A percentile compares a stretch with the other conserved stretches of the same genome.
Conservation (phyloP, 2,888 invertebrate species). For the Platycheirus rosarum region DNA sequence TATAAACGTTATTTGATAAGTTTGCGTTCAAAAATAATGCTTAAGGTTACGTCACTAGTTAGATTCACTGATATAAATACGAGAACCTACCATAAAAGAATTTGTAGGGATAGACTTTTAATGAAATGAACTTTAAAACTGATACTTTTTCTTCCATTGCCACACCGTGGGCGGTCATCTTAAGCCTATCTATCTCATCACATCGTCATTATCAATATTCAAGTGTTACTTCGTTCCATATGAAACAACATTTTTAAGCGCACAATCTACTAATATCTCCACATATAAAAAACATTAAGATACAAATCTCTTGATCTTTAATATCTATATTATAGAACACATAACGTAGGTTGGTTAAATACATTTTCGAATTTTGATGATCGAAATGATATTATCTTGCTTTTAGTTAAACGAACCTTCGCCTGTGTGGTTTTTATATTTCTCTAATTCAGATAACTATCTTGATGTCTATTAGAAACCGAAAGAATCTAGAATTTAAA, state of each 20-base stretch:
- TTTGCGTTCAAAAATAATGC: no score
- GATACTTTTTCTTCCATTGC: neutral
- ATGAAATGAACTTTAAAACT: no score
- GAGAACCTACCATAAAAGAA: no score
- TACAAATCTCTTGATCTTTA: conserved; percentile 58
- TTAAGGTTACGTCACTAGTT: no score
- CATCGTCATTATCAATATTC: conserved; percentile 56
- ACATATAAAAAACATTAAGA: conserved; percentile 39
- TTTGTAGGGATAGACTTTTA: no score
- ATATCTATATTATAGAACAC: conserved; percentile 55
- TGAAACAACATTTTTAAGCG: conserved; percentile 65
- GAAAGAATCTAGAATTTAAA: conserved; percentile 15
- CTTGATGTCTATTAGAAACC: conserved; percentile 23
- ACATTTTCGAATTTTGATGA: conserved; percentile 15
- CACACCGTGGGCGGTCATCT: conserved; percentile 32
- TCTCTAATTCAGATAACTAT: conserved; percentile 41
- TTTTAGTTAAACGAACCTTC: conserved; percentile 50
- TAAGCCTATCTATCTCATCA: conserved; percentile 43
- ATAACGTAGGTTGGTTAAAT: neutral
- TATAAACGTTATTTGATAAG: no score
- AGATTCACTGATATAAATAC: no score
- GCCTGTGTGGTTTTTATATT: conserved; percentile 36
- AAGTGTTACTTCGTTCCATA: conserved; percentile 63
- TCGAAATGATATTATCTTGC: conserved; percentile 13
- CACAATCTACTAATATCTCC: conserved; percentile 49